Evolutionary conservation across 2,888 invertebrate genomes (phyloP).

Genomic region (Crepidodera aurea): DNA sequence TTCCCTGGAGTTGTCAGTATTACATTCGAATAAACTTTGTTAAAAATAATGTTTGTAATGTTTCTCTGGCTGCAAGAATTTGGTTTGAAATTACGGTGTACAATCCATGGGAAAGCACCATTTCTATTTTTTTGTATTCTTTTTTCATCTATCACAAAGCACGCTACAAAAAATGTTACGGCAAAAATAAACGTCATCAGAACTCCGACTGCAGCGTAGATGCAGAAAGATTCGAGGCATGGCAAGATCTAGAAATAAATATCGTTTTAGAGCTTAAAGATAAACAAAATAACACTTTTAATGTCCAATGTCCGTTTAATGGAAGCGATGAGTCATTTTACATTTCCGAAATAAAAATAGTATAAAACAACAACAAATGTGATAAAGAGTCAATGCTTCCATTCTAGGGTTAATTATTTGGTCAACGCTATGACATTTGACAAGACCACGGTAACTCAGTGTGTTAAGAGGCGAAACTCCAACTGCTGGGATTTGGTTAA

Average conservation of each 20-base stretch:
- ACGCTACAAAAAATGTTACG: conserved; percentile 83
- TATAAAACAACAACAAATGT: too few species aligned
- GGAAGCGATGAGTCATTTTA: too few species aligned
- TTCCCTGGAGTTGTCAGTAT: conserved; percentile 75
- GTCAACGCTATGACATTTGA: too few species aligned
- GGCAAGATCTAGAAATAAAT: conserved; percentile 70
- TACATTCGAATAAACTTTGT: conserved; percentile 69
- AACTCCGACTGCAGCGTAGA: conserved; percentile 81
- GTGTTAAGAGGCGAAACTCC: too few species aligned
- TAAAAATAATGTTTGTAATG: conserved; percentile 67
- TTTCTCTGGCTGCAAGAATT: conserved; percentile 66
- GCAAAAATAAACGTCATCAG: conserved; percentile 78
- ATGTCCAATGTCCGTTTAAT: too few species aligned
- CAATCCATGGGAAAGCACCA: conserved; percentile 72
- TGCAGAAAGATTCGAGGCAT: conserved; percentile 81
- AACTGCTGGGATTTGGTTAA: too few species aligned
- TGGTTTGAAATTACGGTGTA: conserved; percentile 64
- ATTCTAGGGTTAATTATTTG: too few species aligned
- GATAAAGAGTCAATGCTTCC: too few species aligned
- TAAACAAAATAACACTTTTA: background rate
- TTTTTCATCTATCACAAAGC: conserved; percentile 75
- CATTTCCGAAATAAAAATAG: too few species aligned
- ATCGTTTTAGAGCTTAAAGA: background rate
- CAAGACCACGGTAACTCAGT: too few species aligned
- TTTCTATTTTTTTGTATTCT: conserved; percentile 71